A percentile compares a stretch with the other conserved stretches of the same genome.
Evolutionary conservation across 2,113 vertebrate genomes (phyloP).

Genomic region (Bos javanicus): DNA sequence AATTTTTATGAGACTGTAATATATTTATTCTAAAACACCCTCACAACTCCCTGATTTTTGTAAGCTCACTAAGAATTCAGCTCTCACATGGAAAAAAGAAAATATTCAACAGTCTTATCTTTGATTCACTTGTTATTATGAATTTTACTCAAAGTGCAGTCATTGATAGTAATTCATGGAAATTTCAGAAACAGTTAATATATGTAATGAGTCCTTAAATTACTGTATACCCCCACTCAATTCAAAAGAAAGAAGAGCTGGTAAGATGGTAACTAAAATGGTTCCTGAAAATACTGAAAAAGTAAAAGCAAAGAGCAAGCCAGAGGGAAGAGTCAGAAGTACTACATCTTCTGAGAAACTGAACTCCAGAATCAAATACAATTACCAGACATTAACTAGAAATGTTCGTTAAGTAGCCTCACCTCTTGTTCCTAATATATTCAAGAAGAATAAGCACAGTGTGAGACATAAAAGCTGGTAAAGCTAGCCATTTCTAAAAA

Average conservation of each 20-base stretch:
- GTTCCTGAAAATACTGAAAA: background rate
- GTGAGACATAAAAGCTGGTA: background rate
- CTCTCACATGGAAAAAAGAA: background rate
- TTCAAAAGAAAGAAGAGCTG: background rate
- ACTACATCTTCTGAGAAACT: background rate
- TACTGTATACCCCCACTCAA: background rate
- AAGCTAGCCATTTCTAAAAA: background rate
- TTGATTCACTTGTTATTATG: background rate
- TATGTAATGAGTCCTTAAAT: background rate
- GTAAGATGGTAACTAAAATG: background rate
- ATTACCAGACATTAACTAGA: background rate
- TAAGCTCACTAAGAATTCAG: background rate
- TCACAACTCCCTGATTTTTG: background rate
- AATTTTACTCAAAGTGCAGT: slow-evolving; percentile 28
- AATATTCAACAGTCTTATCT: background rate
- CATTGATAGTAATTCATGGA: background rate
- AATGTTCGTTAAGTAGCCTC: background rate
- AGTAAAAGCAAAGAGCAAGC: background rate
- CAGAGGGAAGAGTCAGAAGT: background rate
- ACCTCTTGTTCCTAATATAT: background rate
- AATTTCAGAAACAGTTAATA: slow-evolving; percentile 9
- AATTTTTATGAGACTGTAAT: background rate
- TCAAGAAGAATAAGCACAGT: background rate
- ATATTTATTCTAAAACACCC: background rate
- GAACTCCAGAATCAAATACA: background rate